phyloP scores from a whole-genome alignment of 1,140 invertebrate genomes.

The Lysiphlebus fabarum region DNA sequence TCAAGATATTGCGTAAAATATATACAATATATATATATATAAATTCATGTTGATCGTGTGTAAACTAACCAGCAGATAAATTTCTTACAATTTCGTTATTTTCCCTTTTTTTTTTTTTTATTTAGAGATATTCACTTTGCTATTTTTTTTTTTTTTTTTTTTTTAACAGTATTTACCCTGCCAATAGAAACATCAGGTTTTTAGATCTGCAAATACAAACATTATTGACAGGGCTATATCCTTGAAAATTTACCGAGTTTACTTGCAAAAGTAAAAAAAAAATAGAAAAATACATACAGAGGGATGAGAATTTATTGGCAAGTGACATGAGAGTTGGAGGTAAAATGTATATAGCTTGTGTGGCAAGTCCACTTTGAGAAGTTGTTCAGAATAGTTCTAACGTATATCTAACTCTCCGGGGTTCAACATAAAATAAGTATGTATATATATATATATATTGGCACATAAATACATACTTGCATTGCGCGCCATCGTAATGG shows the following conservation, averaged over 20 bases:
- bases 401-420: neutral
- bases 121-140: neutral
- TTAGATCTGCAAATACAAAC: neutral
- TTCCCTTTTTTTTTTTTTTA: conserved; percentile 9
- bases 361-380: conserved; percentile 17
- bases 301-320: conserved; percentile 13
- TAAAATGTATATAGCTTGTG: conserved; percentile 1
- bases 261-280: neutral
- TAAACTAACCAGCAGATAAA: conserved; percentile 2
- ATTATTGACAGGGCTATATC: no score
- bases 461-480: neutral
- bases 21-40: no score
- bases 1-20: conserved; percentile 11
- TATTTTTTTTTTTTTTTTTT: no score
- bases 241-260: neutral
- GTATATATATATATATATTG: neutral
- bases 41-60: conserved; percentile 11
- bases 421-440: neutral
- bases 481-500: conserved; percentile 20
- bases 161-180: conserved; percentile 16
- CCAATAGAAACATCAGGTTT: conserved; percentile 3
- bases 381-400: conserved; percentile 12
- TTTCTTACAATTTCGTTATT: neutral
- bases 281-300: neutral
- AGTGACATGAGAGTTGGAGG: conserved; percentile 2